phyloP scores from a whole-genome alignment of 2,113 vertebrate genomes.

The Bos javanicus region DNA sequence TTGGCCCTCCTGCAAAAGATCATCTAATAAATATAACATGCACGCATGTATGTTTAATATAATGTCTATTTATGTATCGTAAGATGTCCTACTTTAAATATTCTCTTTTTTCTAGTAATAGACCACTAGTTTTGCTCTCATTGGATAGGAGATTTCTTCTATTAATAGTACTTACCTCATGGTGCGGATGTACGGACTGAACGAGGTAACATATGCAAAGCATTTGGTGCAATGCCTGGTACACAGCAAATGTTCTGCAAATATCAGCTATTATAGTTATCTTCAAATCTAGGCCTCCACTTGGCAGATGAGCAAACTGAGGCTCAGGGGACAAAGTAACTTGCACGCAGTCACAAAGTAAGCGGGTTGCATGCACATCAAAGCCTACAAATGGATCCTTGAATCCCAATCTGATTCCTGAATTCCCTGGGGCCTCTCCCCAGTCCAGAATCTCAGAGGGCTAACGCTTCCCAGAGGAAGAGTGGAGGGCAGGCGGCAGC shows the following conservation, averaged over 20 bases:
- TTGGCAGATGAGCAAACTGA: neutral
- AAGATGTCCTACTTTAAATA: constrained; percentile 26
- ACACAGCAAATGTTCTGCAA: neutral
- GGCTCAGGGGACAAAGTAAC: neutral
- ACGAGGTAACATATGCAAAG: neutral
- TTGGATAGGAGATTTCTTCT: neutral
- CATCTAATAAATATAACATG: neutral
- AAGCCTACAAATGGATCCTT: neutral
- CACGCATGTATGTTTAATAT: neutral
- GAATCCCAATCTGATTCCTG: neutral
- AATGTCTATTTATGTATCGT: neutral
- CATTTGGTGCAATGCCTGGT: neutral
- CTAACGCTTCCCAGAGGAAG: neutral
- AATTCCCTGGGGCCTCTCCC: neutral
- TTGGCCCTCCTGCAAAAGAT: neutral
- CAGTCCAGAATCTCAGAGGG: neutral
- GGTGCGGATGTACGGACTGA: neutral
- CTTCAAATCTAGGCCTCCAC: neutral
- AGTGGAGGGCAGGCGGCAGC: accelerated
- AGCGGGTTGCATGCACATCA: neutral
- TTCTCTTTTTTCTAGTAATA: constrained; percentile 24
- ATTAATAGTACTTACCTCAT: constrained; percentile 23
- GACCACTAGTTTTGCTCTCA: neutral
- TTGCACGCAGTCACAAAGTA: neutral
- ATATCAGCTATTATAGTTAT: no score